Percentiles rank a stretch among this genome's conserved stretches.
Conservation (phyloP, 2,113 vertebrate species). For the Alligator mississippiensis region DNA sequence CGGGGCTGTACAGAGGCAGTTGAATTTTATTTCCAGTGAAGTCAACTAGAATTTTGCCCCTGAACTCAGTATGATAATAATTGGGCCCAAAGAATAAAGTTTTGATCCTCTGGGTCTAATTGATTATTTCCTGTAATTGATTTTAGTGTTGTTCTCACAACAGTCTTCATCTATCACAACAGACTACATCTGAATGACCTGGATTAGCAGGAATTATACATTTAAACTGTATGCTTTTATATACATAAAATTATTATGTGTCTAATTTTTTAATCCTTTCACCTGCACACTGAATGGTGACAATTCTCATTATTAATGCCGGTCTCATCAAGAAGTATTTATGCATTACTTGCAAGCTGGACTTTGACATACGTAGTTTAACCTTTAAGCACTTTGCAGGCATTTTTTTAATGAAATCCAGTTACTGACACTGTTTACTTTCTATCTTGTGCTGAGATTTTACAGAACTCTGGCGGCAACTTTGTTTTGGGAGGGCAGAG, state of each 20-base stretch:
- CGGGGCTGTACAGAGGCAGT: not conserved
- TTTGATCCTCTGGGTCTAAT: not conserved
- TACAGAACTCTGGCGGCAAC: not conserved
- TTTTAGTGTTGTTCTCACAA: not conserved
- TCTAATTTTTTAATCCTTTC: not conserved
- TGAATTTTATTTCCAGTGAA: not conserved
- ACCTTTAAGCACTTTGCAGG: not conserved
- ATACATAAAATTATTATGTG: not conserved
- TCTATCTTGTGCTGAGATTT: not conserved
- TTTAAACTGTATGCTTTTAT: not conserved
- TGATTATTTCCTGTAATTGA: not conserved
- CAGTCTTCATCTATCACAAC: not conserved
- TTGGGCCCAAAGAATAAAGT: not conserved
- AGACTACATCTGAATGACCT: not conserved
- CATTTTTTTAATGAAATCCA: not conserved
- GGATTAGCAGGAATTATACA: not conserved
- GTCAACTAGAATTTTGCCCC: not conserved
- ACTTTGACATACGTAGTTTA: not conserved
- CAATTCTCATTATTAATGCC: not conserved
- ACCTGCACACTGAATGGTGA: not conserved
- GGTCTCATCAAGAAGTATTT: not conserved
- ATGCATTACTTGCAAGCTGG: not conserved
- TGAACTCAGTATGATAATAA: not conserved
- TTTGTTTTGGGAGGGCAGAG: not conserved
- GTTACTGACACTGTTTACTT: rapidly evolving